Evolutionary conservation across 1,140 invertebrate genomes (phyloP).

Genomic region (Euwallacea fornicatus): DNA sequence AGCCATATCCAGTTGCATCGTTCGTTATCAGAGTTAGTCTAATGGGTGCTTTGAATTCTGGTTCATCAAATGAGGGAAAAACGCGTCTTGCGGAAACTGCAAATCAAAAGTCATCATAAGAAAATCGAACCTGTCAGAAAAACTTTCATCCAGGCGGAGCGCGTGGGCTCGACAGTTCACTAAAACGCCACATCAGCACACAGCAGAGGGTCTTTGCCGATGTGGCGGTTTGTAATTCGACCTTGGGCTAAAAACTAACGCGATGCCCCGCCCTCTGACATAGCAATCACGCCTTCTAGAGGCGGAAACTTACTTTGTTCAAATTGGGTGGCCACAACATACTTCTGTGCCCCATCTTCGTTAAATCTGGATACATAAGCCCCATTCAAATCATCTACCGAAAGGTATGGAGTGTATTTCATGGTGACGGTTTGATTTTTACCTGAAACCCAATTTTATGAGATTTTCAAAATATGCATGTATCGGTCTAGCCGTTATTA

Average conservation of each 20-base stretch:
- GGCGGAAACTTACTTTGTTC: conserved; percentile 55
- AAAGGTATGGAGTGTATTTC: neutral
- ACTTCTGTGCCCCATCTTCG: neutral
- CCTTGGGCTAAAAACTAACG: too few relatives aligned
- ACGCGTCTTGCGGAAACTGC: conserved; percentile 70
- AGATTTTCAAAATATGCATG: neutral
- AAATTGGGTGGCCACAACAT: conserved; percentile 68
- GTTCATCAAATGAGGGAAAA: conserved; percentile 92
- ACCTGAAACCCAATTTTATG: conserved; percentile 2
- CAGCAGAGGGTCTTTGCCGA: too few relatives aligned
- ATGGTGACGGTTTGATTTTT: conserved; percentile 7
- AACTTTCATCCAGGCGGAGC: too few relatives aligned
- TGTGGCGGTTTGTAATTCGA: too few relatives aligned
- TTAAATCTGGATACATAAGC: neutral
- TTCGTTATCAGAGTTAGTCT: conserved; percentile 42
- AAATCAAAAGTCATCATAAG: conserved; percentile 41
- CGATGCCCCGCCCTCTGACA: too few relatives aligned
- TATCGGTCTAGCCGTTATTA: neutral
- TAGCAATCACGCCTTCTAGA: neutral
- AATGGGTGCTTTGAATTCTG: conserved; percentile 71
- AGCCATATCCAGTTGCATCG: neutral
- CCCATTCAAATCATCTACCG: neutral
- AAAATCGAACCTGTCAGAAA: too few relatives aligned
- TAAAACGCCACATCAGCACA: too few relatives aligned
- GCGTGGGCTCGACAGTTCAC: too few relatives aligned